Conservation (phyloP, 2,888 invertebrate genomes). For the Torymus aiolomorphi region DNA sequence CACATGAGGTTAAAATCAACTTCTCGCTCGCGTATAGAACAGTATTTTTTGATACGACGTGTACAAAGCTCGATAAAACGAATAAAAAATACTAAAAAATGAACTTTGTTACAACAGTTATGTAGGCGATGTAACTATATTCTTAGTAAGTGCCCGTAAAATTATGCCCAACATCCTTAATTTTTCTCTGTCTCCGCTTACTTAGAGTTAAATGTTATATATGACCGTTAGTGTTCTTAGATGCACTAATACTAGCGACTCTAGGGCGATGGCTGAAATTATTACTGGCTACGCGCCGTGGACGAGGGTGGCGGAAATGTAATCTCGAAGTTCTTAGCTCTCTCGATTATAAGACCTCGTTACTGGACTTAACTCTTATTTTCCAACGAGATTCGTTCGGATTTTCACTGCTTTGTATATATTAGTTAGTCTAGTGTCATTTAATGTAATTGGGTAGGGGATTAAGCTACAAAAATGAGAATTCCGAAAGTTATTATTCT, state of each 20-base stretch:
- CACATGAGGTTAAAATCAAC: too few relatives aligned
- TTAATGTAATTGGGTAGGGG: not conserved
- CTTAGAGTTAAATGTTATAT: constrained; percentile 31
- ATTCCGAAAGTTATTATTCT: too few relatives aligned
- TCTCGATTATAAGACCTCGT: constrained; percentile 35
- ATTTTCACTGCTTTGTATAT: too few relatives aligned
- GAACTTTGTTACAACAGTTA: too few relatives aligned
- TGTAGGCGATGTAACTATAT: too few relatives aligned
- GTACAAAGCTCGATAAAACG: too few relatives aligned
- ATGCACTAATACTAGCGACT: constrained; percentile 17
- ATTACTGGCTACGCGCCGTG: constrained; percentile 14
- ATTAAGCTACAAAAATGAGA: constrained; percentile 6
- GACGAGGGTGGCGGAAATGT: constrained; percentile 31
- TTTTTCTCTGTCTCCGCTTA: constrained; percentile 21
- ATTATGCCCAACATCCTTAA: not conserved
- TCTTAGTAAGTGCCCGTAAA: too few relatives aligned
- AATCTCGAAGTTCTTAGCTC: constrained; percentile 43
- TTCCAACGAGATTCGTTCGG: constrained; percentile 12
- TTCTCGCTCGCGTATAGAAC: too few relatives aligned
- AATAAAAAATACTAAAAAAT: too few relatives aligned
- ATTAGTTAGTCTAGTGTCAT: too few relatives aligned
- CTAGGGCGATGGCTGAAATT: constrained; percentile 20
- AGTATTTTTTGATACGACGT: too few relatives aligned
- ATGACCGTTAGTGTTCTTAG: constrained; percentile 25
- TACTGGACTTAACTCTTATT: constrained; percentile 36